Conservation (phyloP, 2,888 invertebrate genomes). For the Gymnoscelis rufifasciata region DNA sequence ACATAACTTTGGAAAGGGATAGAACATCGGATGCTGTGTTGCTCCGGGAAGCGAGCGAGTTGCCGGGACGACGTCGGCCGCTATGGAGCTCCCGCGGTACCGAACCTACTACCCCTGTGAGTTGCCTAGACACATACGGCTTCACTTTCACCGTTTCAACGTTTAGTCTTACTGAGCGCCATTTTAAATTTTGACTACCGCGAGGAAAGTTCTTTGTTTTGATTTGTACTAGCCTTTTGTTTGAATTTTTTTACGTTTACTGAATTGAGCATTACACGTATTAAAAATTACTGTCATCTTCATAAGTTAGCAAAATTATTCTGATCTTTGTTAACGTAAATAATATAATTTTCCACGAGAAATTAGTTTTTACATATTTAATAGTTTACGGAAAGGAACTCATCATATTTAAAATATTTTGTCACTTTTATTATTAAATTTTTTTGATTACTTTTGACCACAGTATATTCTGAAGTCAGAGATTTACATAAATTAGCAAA, state of each 20-base stretch:
- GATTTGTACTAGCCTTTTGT: neutral
- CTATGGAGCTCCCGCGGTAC: slow-evolving; percentile 77
- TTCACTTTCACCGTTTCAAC: slow-evolving; percentile 5
- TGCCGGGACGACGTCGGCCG: slow-evolving; percentile 72
- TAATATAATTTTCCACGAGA: too few relatives aligned
- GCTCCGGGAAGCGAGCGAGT: slow-evolving; percentile 54
- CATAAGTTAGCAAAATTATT: too few relatives aligned
- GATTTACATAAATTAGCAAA: too few relatives aligned
- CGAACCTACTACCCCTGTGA: slow-evolving; percentile 74
- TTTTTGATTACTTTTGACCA: too few relatives aligned
- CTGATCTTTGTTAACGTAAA: too few relatives aligned
- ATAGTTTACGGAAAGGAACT: too few relatives aligned
- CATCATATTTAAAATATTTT: too few relatives aligned
- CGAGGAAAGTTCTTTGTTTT: neutral
- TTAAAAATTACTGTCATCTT: too few relatives aligned
- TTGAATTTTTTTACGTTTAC: neutral
- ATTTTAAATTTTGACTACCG: neutral
- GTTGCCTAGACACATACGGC: slow-evolving; percentile 37
- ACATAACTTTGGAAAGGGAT: slow-evolving; percentile 25
- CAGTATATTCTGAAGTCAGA: too few relatives aligned
- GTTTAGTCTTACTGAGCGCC: neutral
- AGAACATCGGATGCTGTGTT: slow-evolving; percentile 35
- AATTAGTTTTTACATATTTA: too few relatives aligned
- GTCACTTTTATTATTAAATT: too few relatives aligned
- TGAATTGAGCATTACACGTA: too few relatives aligned